A percentile compares a stretch with the other conserved stretches of the same genome.
phyloP scores from a whole-genome alignment of 1,140 invertebrate genomes.

The Centruroides vittatus region DNA sequence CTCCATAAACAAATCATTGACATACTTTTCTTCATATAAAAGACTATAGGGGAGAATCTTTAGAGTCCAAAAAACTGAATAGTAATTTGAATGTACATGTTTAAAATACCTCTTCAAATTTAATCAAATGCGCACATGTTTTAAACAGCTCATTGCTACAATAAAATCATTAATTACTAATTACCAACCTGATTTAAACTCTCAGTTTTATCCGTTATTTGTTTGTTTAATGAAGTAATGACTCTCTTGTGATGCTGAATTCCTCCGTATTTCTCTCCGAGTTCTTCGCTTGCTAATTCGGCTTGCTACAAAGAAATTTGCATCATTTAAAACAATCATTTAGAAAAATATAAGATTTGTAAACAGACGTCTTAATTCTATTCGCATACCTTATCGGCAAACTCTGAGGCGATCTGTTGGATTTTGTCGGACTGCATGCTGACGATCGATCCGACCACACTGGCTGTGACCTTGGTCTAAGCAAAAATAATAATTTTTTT shows the following conservation, averaged over 20 bases:
- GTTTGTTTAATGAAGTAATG: constrained; percentile 22
- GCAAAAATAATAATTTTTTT: neutral
- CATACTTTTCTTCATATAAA: too few relatives aligned
- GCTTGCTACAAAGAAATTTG: constrained; percentile 8
- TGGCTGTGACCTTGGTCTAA: constrained; percentile 30
- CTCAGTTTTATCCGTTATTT: constrained; percentile 35
- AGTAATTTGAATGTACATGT: too few relatives aligned
- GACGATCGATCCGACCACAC: constrained; percentile 32
- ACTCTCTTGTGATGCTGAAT: constrained; percentile 30
- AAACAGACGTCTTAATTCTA: neutral
- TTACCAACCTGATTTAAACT: constrained; percentile 29
- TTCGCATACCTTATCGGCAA: constrained; percentile 28
- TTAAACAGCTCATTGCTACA: too few relatives aligned
- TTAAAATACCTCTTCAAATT: too few relatives aligned
- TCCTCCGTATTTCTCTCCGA: constrained; percentile 21
- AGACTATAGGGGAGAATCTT: too few relatives aligned
- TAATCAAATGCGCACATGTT: too few relatives aligned
- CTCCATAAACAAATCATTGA: too few relatives aligned
- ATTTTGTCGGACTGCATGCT: constrained; percentile 32
- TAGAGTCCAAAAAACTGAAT: too few relatives aligned
- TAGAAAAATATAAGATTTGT: neutral
- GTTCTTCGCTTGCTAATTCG: constrained; percentile 17
- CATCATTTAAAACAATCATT: neutral
- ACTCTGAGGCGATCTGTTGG: constrained; percentile 31
- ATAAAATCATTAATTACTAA: too few relatives aligned